Percentiles rank a stretch among this genome's conserved stretches.
Evolutionary conservation across 2,888 invertebrate species (phyloP).

Genomic region (Apodemia zela): DNA sequence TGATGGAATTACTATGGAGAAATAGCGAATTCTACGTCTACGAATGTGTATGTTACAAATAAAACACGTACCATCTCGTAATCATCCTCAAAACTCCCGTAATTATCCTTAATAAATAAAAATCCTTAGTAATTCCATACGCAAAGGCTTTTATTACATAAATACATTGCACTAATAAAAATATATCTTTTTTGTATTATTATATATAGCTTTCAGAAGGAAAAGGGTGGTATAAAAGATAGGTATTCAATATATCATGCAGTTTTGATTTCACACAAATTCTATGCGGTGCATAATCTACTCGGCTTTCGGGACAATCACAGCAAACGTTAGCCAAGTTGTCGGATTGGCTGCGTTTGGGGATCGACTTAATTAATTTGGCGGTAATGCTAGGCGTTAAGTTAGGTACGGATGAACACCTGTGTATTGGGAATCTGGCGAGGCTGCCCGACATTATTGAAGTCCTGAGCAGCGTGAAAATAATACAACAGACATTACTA

Average conservation of each 20-base stretch:
- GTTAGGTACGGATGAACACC: conserved; percentile 53
- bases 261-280: conserved; percentile 59
- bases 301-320: conserved; percentile 58
- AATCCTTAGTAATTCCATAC: conserved; percentile 70
- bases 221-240: conserved; percentile 62
- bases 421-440: conserved; percentile 76
- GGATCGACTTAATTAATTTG: conserved; percentile 15
- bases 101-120: conserved; percentile 33
- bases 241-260: conserved; percentile 49
- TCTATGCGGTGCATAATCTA: conserved; percentile 60
- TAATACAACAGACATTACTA: conserved; percentile 7
- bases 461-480: conserved; percentile 66
- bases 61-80: conserved; percentile 28
- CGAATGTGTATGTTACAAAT: conserved; percentile 19
- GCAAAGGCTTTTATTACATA: conserved; percentile 32
- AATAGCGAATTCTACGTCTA: conserved; percentile 17
- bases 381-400: conserved; percentile 28
- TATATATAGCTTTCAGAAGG: conserved; percentile 65
- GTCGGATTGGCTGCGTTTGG: conserved; percentile 38
- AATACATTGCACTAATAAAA: conserved; percentile 14
- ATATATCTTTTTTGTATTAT: conserved; percentile 30
- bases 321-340: conserved; percentile 50
- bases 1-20: conserved; percentile 65
- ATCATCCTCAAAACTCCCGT: conserved; percentile 22
- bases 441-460: conserved; percentile 74